Percentiles rank a stretch among this genome's conserved stretches.
These are phyloP conservation scores for Amblyopsis hoosieri DNA, from an alignment of 2,797 vertebrate genomes.

Conservation along the genomic window DNA sequence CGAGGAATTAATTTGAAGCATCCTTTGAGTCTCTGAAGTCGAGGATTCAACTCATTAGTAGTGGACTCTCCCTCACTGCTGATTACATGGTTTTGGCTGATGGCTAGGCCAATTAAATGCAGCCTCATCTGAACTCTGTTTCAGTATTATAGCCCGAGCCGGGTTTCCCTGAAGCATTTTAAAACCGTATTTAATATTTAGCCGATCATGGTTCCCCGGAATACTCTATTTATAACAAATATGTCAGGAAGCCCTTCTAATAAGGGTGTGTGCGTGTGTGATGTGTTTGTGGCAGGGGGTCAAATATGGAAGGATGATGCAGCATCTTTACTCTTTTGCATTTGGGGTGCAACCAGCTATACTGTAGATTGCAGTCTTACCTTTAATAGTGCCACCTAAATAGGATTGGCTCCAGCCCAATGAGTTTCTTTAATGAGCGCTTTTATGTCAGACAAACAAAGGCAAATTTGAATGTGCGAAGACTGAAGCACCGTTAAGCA, in stretches of 20 bases:
- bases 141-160: constrained; percentile 37
- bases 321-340: constrained; percentile 20
- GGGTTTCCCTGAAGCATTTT: constrained; percentile 56
- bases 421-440: constrained; percentile 28
- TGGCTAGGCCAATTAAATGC: constrained; percentile 36
- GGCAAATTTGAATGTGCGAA: background rate
- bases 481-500: background rate
- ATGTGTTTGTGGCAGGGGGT: no score
- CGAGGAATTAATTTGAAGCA: constrained; percentile 36
- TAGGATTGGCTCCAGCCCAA: constrained; percentile 19
- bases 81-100: constrained; percentile 43
- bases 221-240: constrained; percentile 63
- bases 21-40: constrained; percentile 46
- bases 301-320: no score
- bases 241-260: constrained; percentile 9
- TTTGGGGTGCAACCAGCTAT: constrained; percentile 8
- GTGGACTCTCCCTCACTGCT: constrained; percentile 55
- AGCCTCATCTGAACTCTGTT: constrained; percentile 52
- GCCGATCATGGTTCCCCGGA: constrained; percentile 45
- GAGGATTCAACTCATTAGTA: constrained; percentile 53
- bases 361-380: constrained; percentile 28
- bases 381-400: constrained; percentile 29
- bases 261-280: no score
- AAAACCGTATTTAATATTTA: constrained; percentile 59
- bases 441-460: background rate